Base-by-base conservation (phyloP, 2,888 invertebrate genomes). In the Spisula subtruncata region DNA sequence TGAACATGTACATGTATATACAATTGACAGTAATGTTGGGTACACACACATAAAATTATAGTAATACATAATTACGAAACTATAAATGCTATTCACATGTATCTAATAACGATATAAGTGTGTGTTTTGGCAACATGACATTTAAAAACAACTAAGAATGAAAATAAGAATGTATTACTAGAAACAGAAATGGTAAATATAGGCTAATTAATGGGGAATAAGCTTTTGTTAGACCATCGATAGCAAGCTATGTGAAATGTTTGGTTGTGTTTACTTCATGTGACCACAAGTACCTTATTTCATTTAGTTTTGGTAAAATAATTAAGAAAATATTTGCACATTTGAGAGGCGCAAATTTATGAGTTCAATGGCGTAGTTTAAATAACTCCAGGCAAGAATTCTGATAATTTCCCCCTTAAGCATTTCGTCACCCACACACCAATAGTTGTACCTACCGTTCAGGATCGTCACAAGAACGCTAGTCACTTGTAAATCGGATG, bases 401-500 rank as follows among this genome's bases (percentile, higher is more conserved):
- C 51, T 16, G 51, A 16, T 14, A 51, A 41, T 41, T 2, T 41
- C 2, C 41, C 41, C 41, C 51, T 51, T 12, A 16, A 51, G 1
- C 51, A 51, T 16, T 16, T 10, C 14, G 51, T 41, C 51, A 10
- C 12, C 51, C 51, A 16, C 14, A 16, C 51, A 51, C 51, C 51
- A 51, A 16, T 51, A 1, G 10, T 66, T 84, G 81, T 81, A 86
- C 81, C 56, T 92, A 94, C 94, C 93, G 83, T 94, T 94, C 41
- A 94, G 87, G 14, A 94, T 92, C 88, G 92, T 93, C 75, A 94
- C 93, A 84, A 93, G 92, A 16, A 88, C 90, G 87, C 93, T 94
- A 71, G 92, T 92, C 51, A 94, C 93, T 89, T 94, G 93, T 54
- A 83, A 85, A 80, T 93, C 91, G 32, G 94, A 94, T 20, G 92